Base-by-base conservation (phyloP, 2,888 invertebrate species). In the Synergus umbraculus region DNA sequence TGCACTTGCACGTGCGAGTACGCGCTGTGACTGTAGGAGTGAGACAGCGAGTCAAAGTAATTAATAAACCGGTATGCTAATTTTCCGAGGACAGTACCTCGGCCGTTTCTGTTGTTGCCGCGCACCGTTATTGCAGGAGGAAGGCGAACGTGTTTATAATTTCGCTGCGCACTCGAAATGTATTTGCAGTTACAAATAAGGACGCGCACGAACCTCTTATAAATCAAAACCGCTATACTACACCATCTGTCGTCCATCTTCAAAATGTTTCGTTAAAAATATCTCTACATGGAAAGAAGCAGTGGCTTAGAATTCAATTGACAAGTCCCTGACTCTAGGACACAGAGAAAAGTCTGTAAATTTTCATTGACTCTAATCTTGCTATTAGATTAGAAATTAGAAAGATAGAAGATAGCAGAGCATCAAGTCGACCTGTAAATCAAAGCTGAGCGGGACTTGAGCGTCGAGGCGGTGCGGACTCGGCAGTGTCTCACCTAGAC, bases 31-130 rank as follows among this genome's bases (percentile, higher is more conserved):
- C 15, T 69, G 37, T 69, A 49, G 29, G n/a, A 49, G 69, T 49
- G 22, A 37, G 54, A 54, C 54, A 10, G n/a, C 37, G 73, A 73
- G 49, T 73, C 49, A 54, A 73, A 83, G 87, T 87, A 89, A 89
- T 89, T 89, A 89, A 89, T 89, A 89, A 89, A 89, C 89, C 87
- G 86, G 89, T 89, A 89, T 89, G 89, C 84, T 86, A 89, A 89
- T 89, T 87, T 83, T 78, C 65, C 82, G 84, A 87, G 84, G 85
- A 86, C 85, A 83, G 85, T 88, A 85, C 82, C 79, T 73, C 81
- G 83, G 79, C 83, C 82, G 85, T 86, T 85, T 84, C 84, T 84
- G 78, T 83, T 78, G 76, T 67, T 78, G 76, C 76, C 49, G 73
- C 80, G 80, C 81, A 78, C 69, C 79, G 81, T 63, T 46, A 60